Percentiles rank a stretch among this genome's conserved stretches.
Conservation (phyloP, 2,888 invertebrate species). For the Drosophila falleni region DNA sequence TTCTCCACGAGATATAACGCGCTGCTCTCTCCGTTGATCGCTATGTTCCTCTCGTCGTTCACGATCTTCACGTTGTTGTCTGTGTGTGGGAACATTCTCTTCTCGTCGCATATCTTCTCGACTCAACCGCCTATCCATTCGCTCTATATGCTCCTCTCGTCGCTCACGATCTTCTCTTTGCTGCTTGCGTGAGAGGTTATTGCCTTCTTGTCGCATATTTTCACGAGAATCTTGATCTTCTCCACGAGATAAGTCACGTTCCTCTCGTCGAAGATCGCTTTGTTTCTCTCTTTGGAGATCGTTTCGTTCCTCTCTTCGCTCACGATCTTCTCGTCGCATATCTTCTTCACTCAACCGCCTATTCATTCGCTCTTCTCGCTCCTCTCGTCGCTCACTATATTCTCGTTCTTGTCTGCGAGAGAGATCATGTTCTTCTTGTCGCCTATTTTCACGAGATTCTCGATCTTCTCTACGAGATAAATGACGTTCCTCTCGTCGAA, state of each 20-base stretch:
- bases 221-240: not conserved
- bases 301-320: not conserved
- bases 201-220: not conserved
- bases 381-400: too few relatives aligned
- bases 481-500: too few relatives aligned
- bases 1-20: not conserved
- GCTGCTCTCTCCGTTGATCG: not conserved
- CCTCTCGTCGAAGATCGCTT: not conserved
- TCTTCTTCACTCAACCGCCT: too few relatives aligned
- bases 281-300: constrained; percentile 1
- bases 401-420: too few relatives aligned
- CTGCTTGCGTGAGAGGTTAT: not conserved
- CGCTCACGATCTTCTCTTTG: not conserved
- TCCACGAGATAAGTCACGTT: not conserved
- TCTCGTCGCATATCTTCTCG: not conserved
- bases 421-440: too few relatives aligned
- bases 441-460: too few relatives aligned
- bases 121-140: constrained; percentile 11
- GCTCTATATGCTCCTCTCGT: not conserved
- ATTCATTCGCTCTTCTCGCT: too few relatives aligned
- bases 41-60: not conserved
- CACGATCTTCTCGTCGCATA: not conserved
- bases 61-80: not conserved
- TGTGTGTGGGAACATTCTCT: not conserved
- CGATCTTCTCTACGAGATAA: too few relatives aligned